A percentile compares a stretch with the other conserved stretches of the same genome.
Conservation (phyloP, 1,140 invertebrate genomes). For the Carposina sasakii region DNA sequence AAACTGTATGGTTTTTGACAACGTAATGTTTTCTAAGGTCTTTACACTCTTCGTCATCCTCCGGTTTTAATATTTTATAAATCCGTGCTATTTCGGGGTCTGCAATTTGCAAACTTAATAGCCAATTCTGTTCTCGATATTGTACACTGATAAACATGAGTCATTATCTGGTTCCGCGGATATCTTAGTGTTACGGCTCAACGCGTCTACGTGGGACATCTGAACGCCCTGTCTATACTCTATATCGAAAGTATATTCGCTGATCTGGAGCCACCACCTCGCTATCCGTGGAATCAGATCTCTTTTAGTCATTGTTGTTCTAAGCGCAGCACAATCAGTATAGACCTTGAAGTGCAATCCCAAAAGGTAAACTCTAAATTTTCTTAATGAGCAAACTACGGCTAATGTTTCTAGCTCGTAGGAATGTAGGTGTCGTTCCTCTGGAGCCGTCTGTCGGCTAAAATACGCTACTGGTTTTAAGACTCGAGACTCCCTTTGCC, state of each 20-base stretch:
- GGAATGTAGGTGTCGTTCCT: conserved; percentile 1
- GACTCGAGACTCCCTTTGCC: neutral
- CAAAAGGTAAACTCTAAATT: neutral
- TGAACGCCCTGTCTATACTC: neutral
- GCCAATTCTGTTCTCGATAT: neutral
- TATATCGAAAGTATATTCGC: neutral
- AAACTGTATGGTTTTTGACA: neutral
- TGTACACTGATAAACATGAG: neutral
- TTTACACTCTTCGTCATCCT: neutral
- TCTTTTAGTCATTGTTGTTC: neutral
- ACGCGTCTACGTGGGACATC: conserved; percentile 1
- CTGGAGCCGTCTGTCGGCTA: neutral
- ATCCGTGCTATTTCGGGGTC: conserved; percentile 1
- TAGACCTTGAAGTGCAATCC: neutral
- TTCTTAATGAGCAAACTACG: neutral
- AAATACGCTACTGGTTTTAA: conserved; percentile 6
- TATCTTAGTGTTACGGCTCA: neutral
- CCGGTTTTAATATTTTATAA: neutral
- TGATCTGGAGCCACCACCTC: conserved; percentile 1
- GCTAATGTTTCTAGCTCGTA: conserved; percentile 3
- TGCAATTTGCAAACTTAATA: neutral
- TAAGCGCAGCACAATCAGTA: neutral
- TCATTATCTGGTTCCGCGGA: neutral
- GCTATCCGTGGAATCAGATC: conserved; percentile 1
- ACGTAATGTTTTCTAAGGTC: neutral